These are phyloP conservation scores for Andrena cerasifolii DNA, from an alignment of 1,140 invertebrate genomes.

Conservation along the genomic window DNA sequence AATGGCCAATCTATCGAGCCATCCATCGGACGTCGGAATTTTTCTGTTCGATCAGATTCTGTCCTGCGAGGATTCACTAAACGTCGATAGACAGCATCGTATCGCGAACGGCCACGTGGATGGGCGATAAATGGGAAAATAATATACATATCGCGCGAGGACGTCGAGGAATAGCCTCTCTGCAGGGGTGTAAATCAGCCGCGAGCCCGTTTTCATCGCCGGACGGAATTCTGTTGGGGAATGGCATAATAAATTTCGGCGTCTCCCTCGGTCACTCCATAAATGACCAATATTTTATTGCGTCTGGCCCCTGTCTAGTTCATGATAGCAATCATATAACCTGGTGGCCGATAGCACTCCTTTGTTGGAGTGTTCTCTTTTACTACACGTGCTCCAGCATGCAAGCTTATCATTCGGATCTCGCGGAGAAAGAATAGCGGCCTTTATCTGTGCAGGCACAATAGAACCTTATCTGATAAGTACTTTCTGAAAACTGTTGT, in stretches of 20 bases:
- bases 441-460: too few relatives aligned
- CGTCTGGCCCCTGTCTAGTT: not conserved
- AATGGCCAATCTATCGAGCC: too few relatives aligned
- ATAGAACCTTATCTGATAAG: too few relatives aligned
- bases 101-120: not conserved
- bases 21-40: too few relatives aligned
- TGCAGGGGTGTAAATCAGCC: slow-evolving; percentile 4
- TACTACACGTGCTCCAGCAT: too few relatives aligned
- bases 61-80: not conserved
- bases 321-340: not conserved
- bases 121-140: slow-evolving; percentile 15
- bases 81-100: not conserved
- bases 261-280: not conserved
- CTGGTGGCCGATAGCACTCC: not conserved
- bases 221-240: not conserved
- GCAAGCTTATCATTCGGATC: too few relatives aligned
- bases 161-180: not conserved
- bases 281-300: not conserved
- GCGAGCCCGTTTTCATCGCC: not conserved
- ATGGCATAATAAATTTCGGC: not conserved
- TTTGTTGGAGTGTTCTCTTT: too few relatives aligned
- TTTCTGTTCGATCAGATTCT: not conserved
- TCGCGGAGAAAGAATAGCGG: too few relatives aligned
- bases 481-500: too few relatives aligned
- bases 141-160: not conserved